Conservation (phyloP, 2,113 vertebrate species). For the Spheniscus mendiculus region DNA sequence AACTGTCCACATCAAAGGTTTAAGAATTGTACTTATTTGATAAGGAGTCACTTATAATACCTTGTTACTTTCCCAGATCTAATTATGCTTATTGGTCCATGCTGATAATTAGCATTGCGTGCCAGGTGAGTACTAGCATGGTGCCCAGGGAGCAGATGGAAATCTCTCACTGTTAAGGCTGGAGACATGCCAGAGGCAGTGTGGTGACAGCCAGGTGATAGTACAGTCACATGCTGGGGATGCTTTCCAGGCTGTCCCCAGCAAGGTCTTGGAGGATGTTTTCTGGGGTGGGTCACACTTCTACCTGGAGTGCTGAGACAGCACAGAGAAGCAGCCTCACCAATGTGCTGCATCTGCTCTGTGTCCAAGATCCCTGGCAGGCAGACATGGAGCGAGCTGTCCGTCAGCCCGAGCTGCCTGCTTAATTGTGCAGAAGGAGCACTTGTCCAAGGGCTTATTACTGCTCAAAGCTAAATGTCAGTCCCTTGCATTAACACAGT, state of each 20-base stretch:
- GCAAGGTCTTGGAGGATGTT: not conserved
- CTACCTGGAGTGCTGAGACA: not conserved
- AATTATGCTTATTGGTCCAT: not conserved
- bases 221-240: rapidly evolving
- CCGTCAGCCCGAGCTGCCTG: not conserved
- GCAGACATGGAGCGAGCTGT: rapidly evolving
- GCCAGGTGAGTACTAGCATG: not conserved
- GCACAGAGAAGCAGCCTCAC: not conserved
- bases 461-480: not conserved
- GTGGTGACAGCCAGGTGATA: not conserved
- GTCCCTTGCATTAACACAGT: not conserved
- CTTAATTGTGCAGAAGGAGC: not conserved
- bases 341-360: rapidly evolving
- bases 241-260: not conserved
- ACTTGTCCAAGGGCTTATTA: not conserved
- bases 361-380: rapidly evolving
- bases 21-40: not conserved
- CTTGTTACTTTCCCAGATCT: not conserved
- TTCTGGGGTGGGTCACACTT: not conserved
- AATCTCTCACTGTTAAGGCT: not conserved
- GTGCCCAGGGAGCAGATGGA: not conserved
- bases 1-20: not conserved
- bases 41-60: not conserved
- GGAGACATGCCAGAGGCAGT: not conserved
- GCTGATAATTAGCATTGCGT: not conserved